A percentile compares a stretch with the other conserved stretches of the same genome.
phyloP scores from a whole-genome alignment of 2,113 vertebrate species.

The Perca schrenkii region DNA sequence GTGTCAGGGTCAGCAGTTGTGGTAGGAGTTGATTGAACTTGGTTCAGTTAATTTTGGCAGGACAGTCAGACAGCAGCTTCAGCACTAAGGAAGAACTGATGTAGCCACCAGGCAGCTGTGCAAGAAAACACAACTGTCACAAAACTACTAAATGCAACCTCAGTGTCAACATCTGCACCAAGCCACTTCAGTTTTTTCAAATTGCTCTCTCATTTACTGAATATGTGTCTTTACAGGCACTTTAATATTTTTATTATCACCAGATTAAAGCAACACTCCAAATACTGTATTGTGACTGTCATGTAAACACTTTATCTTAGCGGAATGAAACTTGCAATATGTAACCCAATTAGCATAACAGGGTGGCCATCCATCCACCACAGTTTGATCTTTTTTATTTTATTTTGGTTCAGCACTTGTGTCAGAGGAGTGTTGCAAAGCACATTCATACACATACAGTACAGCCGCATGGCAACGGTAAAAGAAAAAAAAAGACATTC shows the following conservation, averaged over 20 bases:
- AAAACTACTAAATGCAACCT: slow-evolving; percentile 13
- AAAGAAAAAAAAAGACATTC: neutral
- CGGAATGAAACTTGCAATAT: neutral
- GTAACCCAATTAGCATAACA: neutral
- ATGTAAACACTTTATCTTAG: neutral
- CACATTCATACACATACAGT: neutral
- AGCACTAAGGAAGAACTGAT: slow-evolving; percentile 24
- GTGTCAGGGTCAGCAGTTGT: slow-evolving; percentile 16
- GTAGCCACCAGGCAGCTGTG: slow-evolving; percentile 8
- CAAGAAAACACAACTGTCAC: slow-evolving; percentile 39
- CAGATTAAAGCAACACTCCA: slow-evolving; percentile 6
- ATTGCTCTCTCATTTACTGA: slow-evolving; percentile 8
- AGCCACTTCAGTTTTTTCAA: neutral
- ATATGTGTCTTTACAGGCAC: slow-evolving; percentile 1
- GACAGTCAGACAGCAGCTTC: slow-evolving; percentile 27
- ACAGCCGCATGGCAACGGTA: neutral
- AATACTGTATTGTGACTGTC: slow-evolving; percentile 1
- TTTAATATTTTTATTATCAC: slow-evolving; percentile 8
- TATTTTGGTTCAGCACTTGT: no score
- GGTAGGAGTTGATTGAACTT: slow-evolving; percentile 9
- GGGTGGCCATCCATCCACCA: neutral
- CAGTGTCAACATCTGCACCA: neutral
- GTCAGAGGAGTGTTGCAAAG: neutral
- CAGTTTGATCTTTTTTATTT: no score
- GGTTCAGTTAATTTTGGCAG: slow-evolving; percentile 13